phyloP scores from a whole-genome alignment of 2,888 invertebrate genomes.

The Lacanobia oleracea region DNA sequence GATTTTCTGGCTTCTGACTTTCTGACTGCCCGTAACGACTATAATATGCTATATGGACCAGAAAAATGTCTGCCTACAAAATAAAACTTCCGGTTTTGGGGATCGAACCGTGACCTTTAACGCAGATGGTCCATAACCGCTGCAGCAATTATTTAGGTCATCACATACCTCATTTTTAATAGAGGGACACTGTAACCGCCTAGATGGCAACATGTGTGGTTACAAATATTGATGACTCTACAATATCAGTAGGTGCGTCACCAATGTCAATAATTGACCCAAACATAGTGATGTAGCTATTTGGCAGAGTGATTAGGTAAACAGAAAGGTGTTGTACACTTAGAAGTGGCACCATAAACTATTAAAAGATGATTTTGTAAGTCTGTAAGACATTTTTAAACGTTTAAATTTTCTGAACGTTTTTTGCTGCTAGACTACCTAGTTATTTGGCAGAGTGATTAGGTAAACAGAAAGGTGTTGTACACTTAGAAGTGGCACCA shows the following conservation, averaged over 20 bases:
- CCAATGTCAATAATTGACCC: conserved; percentile 19
- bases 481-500: background rate
- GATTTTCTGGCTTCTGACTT: no score
- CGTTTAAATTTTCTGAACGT: background rate
- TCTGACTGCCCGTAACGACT: no score
- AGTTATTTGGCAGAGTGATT: background rate
- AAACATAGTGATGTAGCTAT: background rate
- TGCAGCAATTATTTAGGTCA: conserved; percentile 26
- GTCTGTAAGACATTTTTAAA: background rate
- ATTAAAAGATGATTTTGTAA: background rate
- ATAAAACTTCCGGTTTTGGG: conserved; percentile 17
- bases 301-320: background rate
- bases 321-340: conserved; percentile 24
- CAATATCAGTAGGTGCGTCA: background rate
- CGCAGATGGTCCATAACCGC: conserved; percentile 23
- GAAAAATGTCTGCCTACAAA: background rate
- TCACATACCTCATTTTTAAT: background rate
- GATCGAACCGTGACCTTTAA: conserved; percentile 25
- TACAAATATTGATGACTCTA: conserved; percentile 12
- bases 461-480: conserved; percentile 22
- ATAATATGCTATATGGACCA: background rate
- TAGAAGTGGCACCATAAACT: background rate
- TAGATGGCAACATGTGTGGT: conserved; percentile 22
- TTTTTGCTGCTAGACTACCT: background rate
- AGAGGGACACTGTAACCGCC: background rate